Evolutionary conservation across 1,140 invertebrate genomes (phyloP).

Genomic region (Cyrtorhinus lividipennis): DNA sequence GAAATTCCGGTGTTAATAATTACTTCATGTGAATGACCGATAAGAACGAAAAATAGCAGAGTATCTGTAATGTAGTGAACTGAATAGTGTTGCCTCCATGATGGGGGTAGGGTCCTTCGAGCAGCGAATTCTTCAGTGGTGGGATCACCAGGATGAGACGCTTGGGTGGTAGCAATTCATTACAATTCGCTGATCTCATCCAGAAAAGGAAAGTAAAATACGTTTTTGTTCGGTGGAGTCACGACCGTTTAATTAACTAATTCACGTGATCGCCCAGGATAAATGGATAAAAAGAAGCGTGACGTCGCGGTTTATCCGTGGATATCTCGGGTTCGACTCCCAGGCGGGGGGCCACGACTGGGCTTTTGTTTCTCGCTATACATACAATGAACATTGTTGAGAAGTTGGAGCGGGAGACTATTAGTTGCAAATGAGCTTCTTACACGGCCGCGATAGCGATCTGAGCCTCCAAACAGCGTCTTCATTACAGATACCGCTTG

Average conservation of each 20-base stretch:
- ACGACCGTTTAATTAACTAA: neutral
- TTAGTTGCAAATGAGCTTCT: slow-evolving; percentile 8
- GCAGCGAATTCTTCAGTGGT: too few species aligned
- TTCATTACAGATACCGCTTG: slow-evolving; percentile 2
- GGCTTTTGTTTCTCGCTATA: neutral
- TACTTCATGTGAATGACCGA: too few species aligned
- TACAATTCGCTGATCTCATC: neutral
- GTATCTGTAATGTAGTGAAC: too few species aligned
- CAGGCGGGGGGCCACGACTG: neutral
- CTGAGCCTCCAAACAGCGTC: neutral
- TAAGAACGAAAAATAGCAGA: too few species aligned
- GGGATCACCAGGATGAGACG: too few species aligned
- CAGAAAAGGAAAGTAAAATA: neutral
- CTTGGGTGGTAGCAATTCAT: neutral
- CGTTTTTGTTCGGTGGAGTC: neutral
- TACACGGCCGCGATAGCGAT: neutral
- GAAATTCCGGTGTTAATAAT: too few species aligned
- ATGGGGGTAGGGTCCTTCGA: too few species aligned
- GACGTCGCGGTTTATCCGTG: neutral
- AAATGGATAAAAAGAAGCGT: neutral
- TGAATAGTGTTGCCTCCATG: too few species aligned
- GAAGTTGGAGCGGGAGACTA: neutral
- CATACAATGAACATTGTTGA: slow-evolving; percentile 4
- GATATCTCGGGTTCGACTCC: neutral
- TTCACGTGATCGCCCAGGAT: neutral